Evolutionary conservation across 2,113 vertebrate species (phyloP).

Genomic region (Syngnathus floridae): DNA sequence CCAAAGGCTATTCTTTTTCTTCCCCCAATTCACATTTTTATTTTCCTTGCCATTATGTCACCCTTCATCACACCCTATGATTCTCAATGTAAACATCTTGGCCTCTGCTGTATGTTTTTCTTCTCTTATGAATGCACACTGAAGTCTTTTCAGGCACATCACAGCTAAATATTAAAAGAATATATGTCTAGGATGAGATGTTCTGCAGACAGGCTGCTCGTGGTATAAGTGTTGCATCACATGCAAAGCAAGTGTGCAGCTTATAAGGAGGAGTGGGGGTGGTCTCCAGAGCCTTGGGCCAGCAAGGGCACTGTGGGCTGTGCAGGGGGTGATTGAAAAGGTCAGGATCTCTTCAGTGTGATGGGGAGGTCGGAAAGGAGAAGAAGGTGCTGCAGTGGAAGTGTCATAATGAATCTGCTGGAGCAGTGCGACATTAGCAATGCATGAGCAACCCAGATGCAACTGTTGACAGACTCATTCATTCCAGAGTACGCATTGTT

Average conservation of each 20-base stretch:
- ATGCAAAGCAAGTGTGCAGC: constrained; percentile 16
- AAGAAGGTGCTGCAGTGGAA: constrained; percentile 29
- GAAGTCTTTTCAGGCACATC: neutral
- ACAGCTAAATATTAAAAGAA: too few species aligned
- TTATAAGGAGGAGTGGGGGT: constrained; percentile 11
- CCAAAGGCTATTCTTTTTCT: too few species aligned
- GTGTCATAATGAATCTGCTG: constrained; percentile 44
- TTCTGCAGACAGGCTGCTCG: too few species aligned
- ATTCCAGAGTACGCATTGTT: constrained; percentile 1
- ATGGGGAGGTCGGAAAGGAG: constrained; percentile 32
- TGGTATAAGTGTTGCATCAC: constrained; percentile 32
- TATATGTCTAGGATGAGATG: too few species aligned
- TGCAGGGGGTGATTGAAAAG: constrained; percentile 46
- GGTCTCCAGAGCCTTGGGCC: constrained; percentile 25
- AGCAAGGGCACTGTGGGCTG: constrained; percentile 24
- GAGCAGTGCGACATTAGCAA: constrained; percentile 46
- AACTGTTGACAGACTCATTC: constrained; percentile 8
- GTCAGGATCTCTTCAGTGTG: constrained; percentile 42
- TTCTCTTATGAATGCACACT: neutral
- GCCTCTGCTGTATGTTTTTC: too few species aligned
- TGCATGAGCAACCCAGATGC: constrained; percentile 34
- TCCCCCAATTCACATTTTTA: too few species aligned
- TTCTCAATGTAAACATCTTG: too few species aligned
- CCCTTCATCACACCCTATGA: too few species aligned
- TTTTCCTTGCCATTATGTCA: too few species aligned